Evolutionary conservation across 2,888 invertebrate genomes (phyloP).

Genomic region (Ochropleura leucogaster): DNA sequence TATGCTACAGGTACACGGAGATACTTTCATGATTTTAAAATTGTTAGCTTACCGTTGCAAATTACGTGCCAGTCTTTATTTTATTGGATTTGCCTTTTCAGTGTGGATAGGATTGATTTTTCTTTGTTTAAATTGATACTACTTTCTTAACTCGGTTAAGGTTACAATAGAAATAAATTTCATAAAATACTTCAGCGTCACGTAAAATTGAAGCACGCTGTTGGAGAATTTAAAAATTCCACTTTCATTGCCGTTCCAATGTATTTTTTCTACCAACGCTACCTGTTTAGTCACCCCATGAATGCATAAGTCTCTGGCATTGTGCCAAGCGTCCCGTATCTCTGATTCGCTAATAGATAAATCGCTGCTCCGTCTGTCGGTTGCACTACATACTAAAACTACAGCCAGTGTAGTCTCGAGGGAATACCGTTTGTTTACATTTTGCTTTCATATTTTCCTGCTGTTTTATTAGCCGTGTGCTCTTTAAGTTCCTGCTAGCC

Average conservation of each 20-base stretch:
- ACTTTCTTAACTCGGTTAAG: neutral
- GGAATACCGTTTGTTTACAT: constrained; percentile 61
- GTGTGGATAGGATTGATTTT: neutral
- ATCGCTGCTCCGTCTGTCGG: constrained; percentile 69
- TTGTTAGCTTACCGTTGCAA: neutral
- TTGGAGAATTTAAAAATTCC: constrained; percentile 11
- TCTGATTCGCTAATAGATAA: constrained; percentile 81
- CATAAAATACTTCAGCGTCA: neutral
- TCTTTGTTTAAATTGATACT: neutral
- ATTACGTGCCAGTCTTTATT: constrained; percentile 10
- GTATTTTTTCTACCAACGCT: constrained; percentile 55
- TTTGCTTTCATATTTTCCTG: constrained; percentile 56
- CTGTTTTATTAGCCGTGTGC: constrained; percentile 43
- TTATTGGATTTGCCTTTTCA: neutral
- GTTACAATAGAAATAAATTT: neutral
- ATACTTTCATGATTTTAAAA: constrained; percentile 23
- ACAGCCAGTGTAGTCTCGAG: constrained; percentile 45
- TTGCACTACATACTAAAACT: constrained; percentile 53
- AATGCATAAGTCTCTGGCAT: constrained; percentile 74
- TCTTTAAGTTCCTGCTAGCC: constrained; percentile 48
- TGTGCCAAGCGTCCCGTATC: constrained; percentile 73
- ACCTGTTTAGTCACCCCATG: constrained; percentile 71
- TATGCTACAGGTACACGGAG: constrained; percentile 27
- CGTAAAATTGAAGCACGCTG: neutral
- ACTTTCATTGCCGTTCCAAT: constrained; percentile 22